These are phyloP conservation scores for Meiosimyza platycephala DNA, from an alignment of 2,888 invertebrate genomes.

Conservation along the genomic window DNA sequence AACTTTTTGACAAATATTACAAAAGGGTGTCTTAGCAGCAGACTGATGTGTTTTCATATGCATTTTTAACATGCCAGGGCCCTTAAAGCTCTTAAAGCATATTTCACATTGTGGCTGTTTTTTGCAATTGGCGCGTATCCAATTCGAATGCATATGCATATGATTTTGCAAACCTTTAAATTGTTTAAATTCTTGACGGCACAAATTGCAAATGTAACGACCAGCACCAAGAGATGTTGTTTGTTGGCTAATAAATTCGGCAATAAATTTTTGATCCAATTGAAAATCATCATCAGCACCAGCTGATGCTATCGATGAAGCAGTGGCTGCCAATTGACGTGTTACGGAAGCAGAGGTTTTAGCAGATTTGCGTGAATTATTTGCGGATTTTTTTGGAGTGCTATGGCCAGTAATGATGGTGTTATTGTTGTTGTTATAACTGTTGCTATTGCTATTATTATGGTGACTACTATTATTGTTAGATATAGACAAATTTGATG, in stretches of 20 bases:
- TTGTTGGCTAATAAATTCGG: slow-evolving; percentile 67
- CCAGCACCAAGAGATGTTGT: slow-evolving; percentile 72
- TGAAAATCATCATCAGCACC: slow-evolving; percentile 61
- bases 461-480: slow-evolving; percentile 2
- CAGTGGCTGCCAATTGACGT: slow-evolving; percentile 59
- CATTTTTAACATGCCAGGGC: slow-evolving; percentile 76
- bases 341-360: slow-evolving; percentile 50
- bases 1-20: slow-evolving; percentile 72
- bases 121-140: slow-evolving; percentile 75
- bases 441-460: slow-evolving; percentile 38
- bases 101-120: slow-evolving; percentile 74
- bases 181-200: slow-evolving; percentile 74
- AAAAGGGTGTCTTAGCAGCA: slow-evolving; percentile 72
- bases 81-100: slow-evolving; percentile 74
- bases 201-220: slow-evolving; percentile 73
- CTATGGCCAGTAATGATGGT: not conserved
- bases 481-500: slow-evolving; percentile 24
- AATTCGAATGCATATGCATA: slow-evolving; percentile 74
- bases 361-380: slow-evolving; percentile 32
- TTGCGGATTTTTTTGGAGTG: slow-evolving; percentile 47
- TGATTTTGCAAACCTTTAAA: slow-evolving; percentile 73
- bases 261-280: slow-evolving; percentile 61
- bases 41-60: slow-evolving; percentile 75
- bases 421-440: slow-evolving; percentile 29
- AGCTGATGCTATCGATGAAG: slow-evolving; percentile 59